Evolutionary conservation across 2,888 invertebrate species (phyloP).

Genomic region (Fragum fragum): DNA sequence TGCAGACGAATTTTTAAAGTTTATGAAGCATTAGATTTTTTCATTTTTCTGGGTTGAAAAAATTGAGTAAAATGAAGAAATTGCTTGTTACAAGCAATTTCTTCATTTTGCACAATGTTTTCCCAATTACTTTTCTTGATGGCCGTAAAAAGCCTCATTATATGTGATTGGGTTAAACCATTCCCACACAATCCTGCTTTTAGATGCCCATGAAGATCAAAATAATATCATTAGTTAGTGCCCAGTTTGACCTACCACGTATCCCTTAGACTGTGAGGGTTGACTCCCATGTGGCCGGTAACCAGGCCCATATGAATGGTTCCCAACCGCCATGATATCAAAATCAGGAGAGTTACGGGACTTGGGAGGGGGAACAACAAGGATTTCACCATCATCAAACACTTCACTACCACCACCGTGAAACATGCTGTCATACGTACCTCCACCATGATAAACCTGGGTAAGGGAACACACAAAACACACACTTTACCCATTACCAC

Average conservation of each 20-base stretch:
- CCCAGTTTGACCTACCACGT: slow-evolving; percentile 66
- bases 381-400: slow-evolving; percentile 73
- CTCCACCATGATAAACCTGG: slow-evolving; percentile 57
- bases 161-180: too few species aligned
- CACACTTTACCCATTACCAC: neutral
- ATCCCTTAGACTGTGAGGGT: slow-evolving; percentile 51
- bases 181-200: too few species aligned
- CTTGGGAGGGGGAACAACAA: slow-evolving; percentile 72
- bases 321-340: slow-evolving; percentile 58
- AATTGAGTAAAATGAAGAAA: too few species aligned
- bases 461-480: slow-evolving; percentile 36
- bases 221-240: neutral
- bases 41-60: too few species aligned
- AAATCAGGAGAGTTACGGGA: slow-evolving; percentile 66
- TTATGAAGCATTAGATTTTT: too few species aligned
- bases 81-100: too few species aligned
- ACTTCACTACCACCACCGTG: slow-evolving; percentile 67
- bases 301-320: slow-evolving; percentile 59
- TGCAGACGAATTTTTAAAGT: too few species aligned
- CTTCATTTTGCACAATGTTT: too few species aligned
- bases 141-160: too few species aligned
- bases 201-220: too few species aligned
- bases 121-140: too few species aligned
- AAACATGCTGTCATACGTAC: slow-evolving; percentile 42
- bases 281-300: slow-evolving; percentile 39